Conservation (phyloP, 1,140 invertebrate species). For the Drosophila sulfurigaster region DNA sequence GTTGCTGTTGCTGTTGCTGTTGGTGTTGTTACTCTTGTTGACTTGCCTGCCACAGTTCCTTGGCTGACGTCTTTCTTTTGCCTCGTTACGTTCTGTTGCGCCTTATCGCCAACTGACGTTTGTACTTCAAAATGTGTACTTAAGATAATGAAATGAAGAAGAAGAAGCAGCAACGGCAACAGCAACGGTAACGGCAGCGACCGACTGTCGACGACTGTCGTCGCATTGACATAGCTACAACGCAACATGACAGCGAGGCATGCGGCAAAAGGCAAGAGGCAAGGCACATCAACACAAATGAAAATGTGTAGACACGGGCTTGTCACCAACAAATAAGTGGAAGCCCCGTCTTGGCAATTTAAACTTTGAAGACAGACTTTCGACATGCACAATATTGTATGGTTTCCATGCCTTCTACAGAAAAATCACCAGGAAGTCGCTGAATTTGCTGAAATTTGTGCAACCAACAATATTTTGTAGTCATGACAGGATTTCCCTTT, state of each 20-base stretch:
- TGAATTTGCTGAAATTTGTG: neutral
- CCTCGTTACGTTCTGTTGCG: conserved; percentile 40
- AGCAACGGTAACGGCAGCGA: conserved; percentile 25
- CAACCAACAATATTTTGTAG: neutral
- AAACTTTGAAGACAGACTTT: conserved; percentile 39
- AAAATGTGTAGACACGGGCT: conserved; percentile 52
- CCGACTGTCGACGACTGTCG: conserved; percentile 28
- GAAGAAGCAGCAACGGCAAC: conserved; percentile 46
- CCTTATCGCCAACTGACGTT: conserved; percentile 81
- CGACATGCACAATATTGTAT: conserved; percentile 27
- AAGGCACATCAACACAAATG: conserved; percentile 37
- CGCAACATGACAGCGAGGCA: conserved; percentile 8
- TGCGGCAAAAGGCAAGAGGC: conserved; percentile 1
- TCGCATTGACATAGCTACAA: conserved; percentile 14
- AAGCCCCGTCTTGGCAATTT: conserved; percentile 31
- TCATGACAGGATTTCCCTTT: neutral
- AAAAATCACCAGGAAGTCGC: neutral
- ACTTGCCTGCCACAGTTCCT: conserved; percentile 59
- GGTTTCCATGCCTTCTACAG: neutral
- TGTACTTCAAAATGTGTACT: conserved; percentile 83
- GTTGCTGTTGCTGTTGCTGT: conserved; percentile 27
- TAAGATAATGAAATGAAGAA: conserved; percentile 76
- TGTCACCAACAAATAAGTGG: conserved; percentile 30
- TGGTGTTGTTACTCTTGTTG: conserved; percentile 56
- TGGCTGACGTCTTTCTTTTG: conserved; percentile 53